Conservation (phyloP, 2,797 vertebrate species). For the Melopsittacus undulatus region DNA sequence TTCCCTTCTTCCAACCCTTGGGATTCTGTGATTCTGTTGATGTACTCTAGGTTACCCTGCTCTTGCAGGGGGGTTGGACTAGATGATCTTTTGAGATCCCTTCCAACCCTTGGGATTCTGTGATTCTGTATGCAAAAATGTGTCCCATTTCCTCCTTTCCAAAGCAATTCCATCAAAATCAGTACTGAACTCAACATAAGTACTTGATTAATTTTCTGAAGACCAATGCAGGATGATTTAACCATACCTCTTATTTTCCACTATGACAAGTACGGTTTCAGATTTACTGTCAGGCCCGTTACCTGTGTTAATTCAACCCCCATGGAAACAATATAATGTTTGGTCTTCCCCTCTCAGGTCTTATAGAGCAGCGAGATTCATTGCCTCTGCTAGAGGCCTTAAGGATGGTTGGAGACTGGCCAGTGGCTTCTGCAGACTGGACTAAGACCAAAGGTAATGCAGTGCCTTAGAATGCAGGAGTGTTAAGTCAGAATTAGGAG, state of each 20-base stretch:
- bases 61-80: too few species aligned
- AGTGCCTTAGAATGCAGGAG: neutral
- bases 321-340: neutral
- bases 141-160: neutral
- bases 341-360: slow-evolving; percentile 72
- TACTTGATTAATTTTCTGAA: neutral
- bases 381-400: slow-evolving; percentile 87
- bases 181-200: neutral
- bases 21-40: too few species aligned
- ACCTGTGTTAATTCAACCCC: neutral
- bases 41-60: too few species aligned
- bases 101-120: too few species aligned
- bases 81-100: too few species aligned
- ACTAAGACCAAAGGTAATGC: slow-evolving; percentile 82
- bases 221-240: neutral
- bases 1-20: neutral
- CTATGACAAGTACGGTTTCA: neutral
- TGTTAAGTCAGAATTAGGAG: neutral
- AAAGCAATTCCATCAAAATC: neutral
- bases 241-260: neutral
- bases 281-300: neutral
- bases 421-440: slow-evolving; percentile 89
- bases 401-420: slow-evolving; percentile 88
- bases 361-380: slow-evolving; percentile 91
- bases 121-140: neutral